Percentiles rank a stretch among this genome's conserved stretches.
Conservation (phyloP, 2,888 invertebrate genomes). For the Cheilosia vulpina region DNA sequence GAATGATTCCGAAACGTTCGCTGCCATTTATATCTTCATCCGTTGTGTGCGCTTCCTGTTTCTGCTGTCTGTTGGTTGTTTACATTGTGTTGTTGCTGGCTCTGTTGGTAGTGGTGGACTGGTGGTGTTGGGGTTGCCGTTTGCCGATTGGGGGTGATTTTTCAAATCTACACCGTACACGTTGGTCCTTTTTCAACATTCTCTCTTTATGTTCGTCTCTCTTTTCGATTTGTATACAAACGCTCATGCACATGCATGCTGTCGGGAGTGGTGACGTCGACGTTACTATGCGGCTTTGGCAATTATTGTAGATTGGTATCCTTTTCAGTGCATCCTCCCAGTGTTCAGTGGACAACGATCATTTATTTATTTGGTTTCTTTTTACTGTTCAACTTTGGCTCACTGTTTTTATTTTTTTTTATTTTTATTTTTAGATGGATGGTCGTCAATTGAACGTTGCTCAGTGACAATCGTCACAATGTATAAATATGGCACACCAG, state of each 20-base stretch:
- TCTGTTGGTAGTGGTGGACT: slow-evolving; percentile 10
- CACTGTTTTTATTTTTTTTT: slow-evolving; percentile 36
- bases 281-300: slow-evolving; percentile 33
- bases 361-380: slow-evolving; percentile 57
- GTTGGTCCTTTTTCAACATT: slow-evolving; percentile 19
- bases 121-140: slow-evolving; percentile 15
- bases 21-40: slow-evolving; percentile 74
- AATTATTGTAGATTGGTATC: slow-evolving; percentile 29
- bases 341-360: slow-evolving; percentile 34
- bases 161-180: not conserved
- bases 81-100: slow-evolving; percentile 59
- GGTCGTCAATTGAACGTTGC: slow-evolving; percentile 59
- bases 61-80: slow-evolving; percentile 61
- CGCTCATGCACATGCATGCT: slow-evolving; percentile 56
- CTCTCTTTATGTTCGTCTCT: slow-evolving; percentile 19
- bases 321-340: slow-evolving; percentile 27
- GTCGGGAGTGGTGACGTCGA: not conserved
- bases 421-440: slow-evolving; percentile 47
- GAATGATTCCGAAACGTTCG: slow-evolving; percentile 71
- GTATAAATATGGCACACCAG: slow-evolving; percentile 16
- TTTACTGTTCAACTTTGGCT: slow-evolving; percentile 32
- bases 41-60: slow-evolving; percentile 74
- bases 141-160: slow-evolving; percentile 49
- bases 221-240: slow-evolving; percentile 19
- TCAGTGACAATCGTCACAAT: slow-evolving; percentile 41